A percentile compares a stretch with the other conserved stretches of the same genome.
phyloP scores from a whole-genome alignment of 2,113 vertebrate genomes.

The Glareola pratincola region DNA sequence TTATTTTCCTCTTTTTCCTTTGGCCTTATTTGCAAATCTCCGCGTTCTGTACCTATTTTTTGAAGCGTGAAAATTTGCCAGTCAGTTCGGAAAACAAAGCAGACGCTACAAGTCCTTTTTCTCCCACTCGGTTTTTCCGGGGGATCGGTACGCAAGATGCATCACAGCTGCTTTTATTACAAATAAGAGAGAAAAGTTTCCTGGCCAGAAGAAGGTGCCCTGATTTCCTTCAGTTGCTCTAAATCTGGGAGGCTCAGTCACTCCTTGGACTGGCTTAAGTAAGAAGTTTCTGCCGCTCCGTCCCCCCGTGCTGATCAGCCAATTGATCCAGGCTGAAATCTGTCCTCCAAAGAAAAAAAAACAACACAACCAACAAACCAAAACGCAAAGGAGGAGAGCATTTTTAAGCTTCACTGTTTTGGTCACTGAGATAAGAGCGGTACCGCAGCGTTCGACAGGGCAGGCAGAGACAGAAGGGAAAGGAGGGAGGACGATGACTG shows the following conservation, averaged over 20 bases:
- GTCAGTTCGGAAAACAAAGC: background rate
- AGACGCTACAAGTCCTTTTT: background rate
- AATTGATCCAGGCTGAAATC: background rate
- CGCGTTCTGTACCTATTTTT: background rate
- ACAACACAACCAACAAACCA: background rate
- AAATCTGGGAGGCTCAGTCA: background rate
- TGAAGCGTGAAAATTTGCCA: background rate
- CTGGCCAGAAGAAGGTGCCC: background rate
- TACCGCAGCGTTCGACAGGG: background rate
- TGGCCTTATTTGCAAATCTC: background rate
- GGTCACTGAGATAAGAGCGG: background rate
- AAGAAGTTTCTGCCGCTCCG: background rate
- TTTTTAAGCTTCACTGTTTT: background rate
- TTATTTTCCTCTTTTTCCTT: background rate
- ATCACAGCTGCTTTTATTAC: background rate
- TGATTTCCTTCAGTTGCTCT: background rate
- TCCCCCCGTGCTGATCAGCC: background rate
- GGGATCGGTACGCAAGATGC: background rate
- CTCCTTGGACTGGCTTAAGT: background rate
- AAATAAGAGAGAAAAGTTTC: background rate
- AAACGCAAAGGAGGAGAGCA: background rate
- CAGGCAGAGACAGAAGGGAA: background rate
- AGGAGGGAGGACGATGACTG: background rate
- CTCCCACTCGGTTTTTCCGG: background rate
- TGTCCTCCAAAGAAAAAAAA: background rate